Conservation (phyloP, 2,797 vertebrate species). For the Silurus lanzhouensis region DNA sequence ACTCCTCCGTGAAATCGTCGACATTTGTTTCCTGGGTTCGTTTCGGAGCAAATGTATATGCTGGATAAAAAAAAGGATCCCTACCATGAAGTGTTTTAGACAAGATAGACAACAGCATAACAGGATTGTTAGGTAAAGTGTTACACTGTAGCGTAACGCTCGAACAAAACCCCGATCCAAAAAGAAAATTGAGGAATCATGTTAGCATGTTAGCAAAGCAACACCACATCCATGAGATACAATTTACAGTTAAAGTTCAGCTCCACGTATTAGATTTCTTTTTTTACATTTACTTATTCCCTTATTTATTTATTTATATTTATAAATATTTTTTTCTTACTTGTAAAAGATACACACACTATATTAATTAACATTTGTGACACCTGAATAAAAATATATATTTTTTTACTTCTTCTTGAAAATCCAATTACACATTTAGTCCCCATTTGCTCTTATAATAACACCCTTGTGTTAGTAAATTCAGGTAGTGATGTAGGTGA, state of each 20-base stretch:
- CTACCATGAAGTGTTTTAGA: background rate
- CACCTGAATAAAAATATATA: too few species aligned
- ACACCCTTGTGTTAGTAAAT: too few species aligned
- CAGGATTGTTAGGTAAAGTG: background rate
- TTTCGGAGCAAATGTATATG: conserved; percentile 2
- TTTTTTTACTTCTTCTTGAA: too few species aligned
- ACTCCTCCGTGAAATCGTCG: conserved; percentile 18
- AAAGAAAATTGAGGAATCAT: background rate
- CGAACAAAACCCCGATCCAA: background rate
- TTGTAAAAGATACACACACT: background rate
- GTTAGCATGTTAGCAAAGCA: background rate
- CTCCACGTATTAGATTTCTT: too few species aligned
- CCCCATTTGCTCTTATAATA: too few species aligned
- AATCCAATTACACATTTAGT: too few species aligned
- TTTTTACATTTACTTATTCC: too few species aligned
- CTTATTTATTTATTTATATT: too few species aligned
- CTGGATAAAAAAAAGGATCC: background rate
- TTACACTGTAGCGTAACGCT: background rate
- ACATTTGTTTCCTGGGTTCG: background rate
- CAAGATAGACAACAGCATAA: background rate
- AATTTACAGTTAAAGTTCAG: background rate
- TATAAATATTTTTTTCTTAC: background rate
- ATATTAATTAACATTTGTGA: too few species aligned
- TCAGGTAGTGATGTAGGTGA: too few species aligned
- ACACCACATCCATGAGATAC: background rate